phyloP scores from a whole-genome alignment of 2,797 vertebrate species.

The Lacerta viridis region DNA sequence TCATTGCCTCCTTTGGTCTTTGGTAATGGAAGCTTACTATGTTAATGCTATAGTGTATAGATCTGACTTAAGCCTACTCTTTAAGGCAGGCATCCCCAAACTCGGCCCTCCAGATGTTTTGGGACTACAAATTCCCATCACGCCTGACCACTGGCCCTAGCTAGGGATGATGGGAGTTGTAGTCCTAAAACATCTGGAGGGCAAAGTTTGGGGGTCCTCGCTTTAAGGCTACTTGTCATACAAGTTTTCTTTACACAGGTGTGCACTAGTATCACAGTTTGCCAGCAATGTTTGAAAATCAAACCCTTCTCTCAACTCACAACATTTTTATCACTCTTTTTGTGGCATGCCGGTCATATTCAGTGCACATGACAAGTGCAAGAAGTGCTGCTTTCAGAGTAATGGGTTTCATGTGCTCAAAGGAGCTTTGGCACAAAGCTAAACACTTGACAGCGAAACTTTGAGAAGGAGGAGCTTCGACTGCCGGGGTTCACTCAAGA shows the following conservation, averaged over 20 bases:
- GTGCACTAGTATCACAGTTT: neutral
- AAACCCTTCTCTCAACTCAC: neutral
- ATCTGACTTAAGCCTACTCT: neutral
- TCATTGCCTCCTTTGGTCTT: too few relatives aligned
- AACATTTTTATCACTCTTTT: constrained; percentile 23
- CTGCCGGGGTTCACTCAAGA: neutral
- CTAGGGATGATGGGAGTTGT: too few relatives aligned
- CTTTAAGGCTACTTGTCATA: neutral
- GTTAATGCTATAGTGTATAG: neutral
- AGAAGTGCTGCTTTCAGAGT: neutral
- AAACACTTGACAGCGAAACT: neutral
- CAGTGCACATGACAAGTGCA: neutral
- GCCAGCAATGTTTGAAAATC: neutral
- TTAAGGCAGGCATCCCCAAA: too few relatives aligned
- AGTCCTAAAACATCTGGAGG: too few relatives aligned
- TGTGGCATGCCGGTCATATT: constrained; percentile 17
- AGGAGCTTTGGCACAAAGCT: neutral
- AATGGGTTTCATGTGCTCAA: neutral
- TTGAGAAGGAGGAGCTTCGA: neutral
- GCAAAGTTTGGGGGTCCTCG: too few relatives aligned
- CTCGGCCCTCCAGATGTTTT: too few relatives aligned
- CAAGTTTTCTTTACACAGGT: neutral
- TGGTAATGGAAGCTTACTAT: neutral
- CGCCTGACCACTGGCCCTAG: too few relatives aligned
- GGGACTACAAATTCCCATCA: too few relatives aligned